Conservation (phyloP, 2,797 vertebrate species). For the Mergus octosetaceus region DNA sequence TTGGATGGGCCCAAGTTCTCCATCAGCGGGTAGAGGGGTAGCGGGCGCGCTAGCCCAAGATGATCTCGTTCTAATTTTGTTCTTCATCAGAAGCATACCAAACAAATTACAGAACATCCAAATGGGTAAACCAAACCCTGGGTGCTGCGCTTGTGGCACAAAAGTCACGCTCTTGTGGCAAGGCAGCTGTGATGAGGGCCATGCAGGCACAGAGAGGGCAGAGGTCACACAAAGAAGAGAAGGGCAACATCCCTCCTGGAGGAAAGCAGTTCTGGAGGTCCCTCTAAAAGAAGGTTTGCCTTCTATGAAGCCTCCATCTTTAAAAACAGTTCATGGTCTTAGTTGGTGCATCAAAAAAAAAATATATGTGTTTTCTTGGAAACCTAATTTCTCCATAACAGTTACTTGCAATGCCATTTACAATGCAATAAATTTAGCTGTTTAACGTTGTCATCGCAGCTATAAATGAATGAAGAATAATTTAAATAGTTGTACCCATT, state of each 20-base stretch:
- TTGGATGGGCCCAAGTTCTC: accelerated
- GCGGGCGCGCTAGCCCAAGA: accelerated
- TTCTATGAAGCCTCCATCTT: background rate
- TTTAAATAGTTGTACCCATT: background rate
- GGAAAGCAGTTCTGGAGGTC: background rate
- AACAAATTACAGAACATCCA: background rate
- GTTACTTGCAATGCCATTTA: background rate
- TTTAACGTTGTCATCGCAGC: background rate
- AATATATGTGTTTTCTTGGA: background rate
- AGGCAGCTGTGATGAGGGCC: accelerated
- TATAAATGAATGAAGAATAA: constrained; percentile 33
- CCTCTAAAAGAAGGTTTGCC: background rate
- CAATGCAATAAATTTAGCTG: background rate
- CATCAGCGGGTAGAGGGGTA: background rate
- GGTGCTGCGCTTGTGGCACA: accelerated
- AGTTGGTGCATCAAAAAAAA: background rate
- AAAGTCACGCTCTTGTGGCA: background rate
- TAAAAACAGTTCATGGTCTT: background rate
- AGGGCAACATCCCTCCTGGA: accelerated
- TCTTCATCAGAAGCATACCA: background rate
- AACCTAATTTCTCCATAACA: background rate
- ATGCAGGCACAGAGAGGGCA: background rate
- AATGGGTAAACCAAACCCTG: background rate
- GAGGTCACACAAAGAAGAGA: accelerated
- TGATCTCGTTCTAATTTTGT: background rate